Evolutionary conservation across 2,888 invertebrate genomes (phyloP).

Genomic region (Meandrusa payeni): DNA sequence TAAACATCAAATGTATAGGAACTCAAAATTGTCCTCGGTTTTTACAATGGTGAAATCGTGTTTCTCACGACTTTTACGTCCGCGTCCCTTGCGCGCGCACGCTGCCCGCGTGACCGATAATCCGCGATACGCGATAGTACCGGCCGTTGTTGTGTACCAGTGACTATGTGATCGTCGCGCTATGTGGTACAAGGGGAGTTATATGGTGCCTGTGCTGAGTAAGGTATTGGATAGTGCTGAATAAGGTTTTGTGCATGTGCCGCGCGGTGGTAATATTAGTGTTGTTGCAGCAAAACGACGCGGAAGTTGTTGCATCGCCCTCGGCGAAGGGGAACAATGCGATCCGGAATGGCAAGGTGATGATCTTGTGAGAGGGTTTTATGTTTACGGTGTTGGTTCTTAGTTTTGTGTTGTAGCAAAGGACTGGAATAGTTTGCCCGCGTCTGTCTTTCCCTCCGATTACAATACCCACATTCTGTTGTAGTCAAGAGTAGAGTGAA

Average conservation of each 20-base stretch:
- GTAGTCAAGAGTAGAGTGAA: too few species aligned
- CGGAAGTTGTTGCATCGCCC: background rate
- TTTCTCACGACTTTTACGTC: background rate
- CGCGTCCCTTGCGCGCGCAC: background rate
- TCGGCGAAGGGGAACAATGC: background rate
- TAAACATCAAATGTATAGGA: too few species aligned
- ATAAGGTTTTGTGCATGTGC: conserved; percentile 39
- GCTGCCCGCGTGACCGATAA: conserved; percentile 4
- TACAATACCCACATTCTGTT: too few species aligned
- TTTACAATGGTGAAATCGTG: too few species aligned
- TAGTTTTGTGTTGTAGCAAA: too few species aligned
- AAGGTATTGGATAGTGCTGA: conserved; percentile 46
- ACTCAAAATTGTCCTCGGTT: too few species aligned
- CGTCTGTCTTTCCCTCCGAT: too few species aligned
- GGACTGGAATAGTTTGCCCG: too few species aligned
- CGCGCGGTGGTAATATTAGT: conserved; percentile 33
- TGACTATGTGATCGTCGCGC: conserved; percentile 31
- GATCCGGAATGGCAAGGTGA: conserved; percentile 10
- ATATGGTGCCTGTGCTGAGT: conserved; percentile 43
- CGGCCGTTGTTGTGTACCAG: conserved; percentile 18
- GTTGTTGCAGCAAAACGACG: conserved; percentile 36
- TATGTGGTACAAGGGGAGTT: conserved; percentile 45
- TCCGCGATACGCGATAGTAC: conserved; percentile 26
- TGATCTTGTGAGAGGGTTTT: conserved; percentile 13
- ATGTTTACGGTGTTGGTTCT: too few species aligned